phyloP scores from a whole-genome alignment of 1,140 invertebrate genomes.

The Zophobas morio region DNA sequence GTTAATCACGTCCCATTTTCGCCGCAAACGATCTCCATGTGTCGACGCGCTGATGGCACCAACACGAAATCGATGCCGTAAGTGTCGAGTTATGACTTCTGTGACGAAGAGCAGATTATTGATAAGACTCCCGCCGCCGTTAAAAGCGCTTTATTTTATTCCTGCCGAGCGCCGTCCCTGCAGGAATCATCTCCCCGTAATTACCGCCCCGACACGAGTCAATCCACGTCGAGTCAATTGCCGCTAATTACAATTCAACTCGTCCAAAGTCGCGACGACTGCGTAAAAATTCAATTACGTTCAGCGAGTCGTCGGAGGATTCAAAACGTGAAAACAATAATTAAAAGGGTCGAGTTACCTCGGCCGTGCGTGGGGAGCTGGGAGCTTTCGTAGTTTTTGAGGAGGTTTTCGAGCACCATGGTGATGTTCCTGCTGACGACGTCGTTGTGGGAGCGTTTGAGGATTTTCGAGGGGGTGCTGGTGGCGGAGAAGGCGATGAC shows the following conservation, averaged over 20 bases:
- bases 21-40: neutral
- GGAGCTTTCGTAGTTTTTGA: constrained; percentile 93
- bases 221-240: neutral
- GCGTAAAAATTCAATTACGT: neutral
- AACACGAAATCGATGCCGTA: neutral
- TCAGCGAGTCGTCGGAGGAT: neutral
- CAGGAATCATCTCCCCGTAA: too few relatives aligned
- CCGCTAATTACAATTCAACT: neutral
- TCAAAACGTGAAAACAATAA: neutral
- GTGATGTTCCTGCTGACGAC: constrained; percentile 86
- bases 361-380: constrained; percentile 88
- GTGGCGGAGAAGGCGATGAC: constrained; percentile 25
- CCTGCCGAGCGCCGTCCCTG: too few relatives aligned
- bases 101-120: neutral
- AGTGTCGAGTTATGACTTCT: neutral
- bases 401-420: constrained; percentile 85
- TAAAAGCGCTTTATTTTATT: too few relatives aligned
- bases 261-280: neutral
- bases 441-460: constrained; percentile 75
- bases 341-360: constrained; percentile 70
- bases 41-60: neutral
- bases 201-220: neutral
- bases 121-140: too few relatives aligned
- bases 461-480: neutral
- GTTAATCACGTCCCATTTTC: too few relatives aligned